A percentile compares a stretch with the other conserved stretches of the same genome.
Evolutionary conservation across 2,888 invertebrate genomes (phyloP).

Genomic region (Drosophila paramelanica): DNA sequence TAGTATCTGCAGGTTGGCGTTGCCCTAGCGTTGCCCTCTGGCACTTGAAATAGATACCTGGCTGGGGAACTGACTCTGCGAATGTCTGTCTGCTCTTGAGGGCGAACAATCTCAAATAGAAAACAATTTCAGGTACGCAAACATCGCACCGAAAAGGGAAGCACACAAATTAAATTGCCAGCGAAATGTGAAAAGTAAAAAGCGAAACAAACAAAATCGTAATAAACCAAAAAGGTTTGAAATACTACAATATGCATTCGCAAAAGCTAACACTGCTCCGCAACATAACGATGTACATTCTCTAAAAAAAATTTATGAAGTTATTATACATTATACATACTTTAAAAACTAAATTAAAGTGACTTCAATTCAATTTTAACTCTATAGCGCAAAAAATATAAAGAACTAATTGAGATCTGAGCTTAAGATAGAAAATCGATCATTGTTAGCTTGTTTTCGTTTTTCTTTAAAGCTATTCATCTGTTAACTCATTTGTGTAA

Average conservation of each 20-base stretch:
- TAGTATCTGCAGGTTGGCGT: slow-evolving; percentile 58
- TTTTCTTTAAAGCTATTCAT: too few species aligned
- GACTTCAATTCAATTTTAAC: too few species aligned
- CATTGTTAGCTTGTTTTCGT: too few species aligned
- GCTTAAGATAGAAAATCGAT: too few species aligned
- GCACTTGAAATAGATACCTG: slow-evolving; percentile 67
- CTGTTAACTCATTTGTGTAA: too few species aligned
- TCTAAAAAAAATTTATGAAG: too few species aligned
- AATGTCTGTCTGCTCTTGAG: slow-evolving; percentile 37
- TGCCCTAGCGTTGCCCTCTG: slow-evolving; percentile 34
- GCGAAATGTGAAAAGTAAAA: slow-evolving; percentile 32
- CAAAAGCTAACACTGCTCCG: not conserved
- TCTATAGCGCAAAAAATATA: too few species aligned
- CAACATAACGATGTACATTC: too few species aligned
- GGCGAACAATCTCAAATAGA: slow-evolving; percentile 73
- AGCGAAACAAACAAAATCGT: slow-evolving; percentile 24
- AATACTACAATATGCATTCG: slow-evolving; percentile 3
- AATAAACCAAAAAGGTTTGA: slow-evolving; percentile 28
- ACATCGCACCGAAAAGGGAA: slow-evolving; percentile 58
- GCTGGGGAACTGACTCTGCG: slow-evolving; percentile 41
- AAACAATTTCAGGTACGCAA: slow-evolving; percentile 77
- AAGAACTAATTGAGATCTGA: too few species aligned
- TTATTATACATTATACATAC: not conserved
- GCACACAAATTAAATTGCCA: slow-evolving; percentile 72
- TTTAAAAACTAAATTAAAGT: too few species aligned